Base-by-base conservation (phyloP, 1,140 invertebrate genomes). In the Musca domestica region DNA sequence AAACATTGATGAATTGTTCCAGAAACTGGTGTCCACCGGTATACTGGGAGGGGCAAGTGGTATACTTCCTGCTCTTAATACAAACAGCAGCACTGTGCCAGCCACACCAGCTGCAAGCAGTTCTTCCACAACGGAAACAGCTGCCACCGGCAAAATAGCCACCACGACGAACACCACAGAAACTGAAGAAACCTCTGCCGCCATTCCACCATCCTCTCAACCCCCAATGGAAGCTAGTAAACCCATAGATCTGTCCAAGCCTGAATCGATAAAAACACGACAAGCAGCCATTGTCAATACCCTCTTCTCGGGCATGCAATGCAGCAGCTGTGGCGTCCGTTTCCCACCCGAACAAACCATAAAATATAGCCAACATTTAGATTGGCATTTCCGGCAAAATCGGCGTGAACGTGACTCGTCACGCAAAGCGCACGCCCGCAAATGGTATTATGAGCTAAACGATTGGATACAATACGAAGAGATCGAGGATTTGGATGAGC, bases 351-450 rank as follows among this genome's bases (percentile, higher is more conserved):
- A 95, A 78, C 89, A 94, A 74, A 94, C 92, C 1, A 91, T 93
- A 27, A 88, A 90, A 65, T 94, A 98, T 78, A 92, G 92, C 70
- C 92, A 95, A 78, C 96, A 98, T 84, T 86, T 98, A 27, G 95
- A 98, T 83, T 98, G 96, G 96, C 96, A 98, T 84, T 98, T 98
- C 83, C 84, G 95, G 10, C 92, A 95, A 81, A 98, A 98, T 82
- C 84, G 94, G 10, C 85, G 90, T 51, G 94, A 95, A 74, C 89
- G 93, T 68, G 93, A 95, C 74, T 92, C 92, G 1, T 88, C 90
- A 0, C 87, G 92, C 22, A 91, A 94, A 58, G 91, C 93, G 0
- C 90, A 92, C 71, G 92, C 91, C 15, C 84, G 95, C 6, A 88
- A 90, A 67, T 96, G 94, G 92, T 96, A 93, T 81, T 97, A 96